Percentiles rank a stretch among this genome's conserved stretches.
Evolutionary conservation across 2,888 invertebrate genomes (phyloP).

Genomic region (Cordilura impudica): DNA sequence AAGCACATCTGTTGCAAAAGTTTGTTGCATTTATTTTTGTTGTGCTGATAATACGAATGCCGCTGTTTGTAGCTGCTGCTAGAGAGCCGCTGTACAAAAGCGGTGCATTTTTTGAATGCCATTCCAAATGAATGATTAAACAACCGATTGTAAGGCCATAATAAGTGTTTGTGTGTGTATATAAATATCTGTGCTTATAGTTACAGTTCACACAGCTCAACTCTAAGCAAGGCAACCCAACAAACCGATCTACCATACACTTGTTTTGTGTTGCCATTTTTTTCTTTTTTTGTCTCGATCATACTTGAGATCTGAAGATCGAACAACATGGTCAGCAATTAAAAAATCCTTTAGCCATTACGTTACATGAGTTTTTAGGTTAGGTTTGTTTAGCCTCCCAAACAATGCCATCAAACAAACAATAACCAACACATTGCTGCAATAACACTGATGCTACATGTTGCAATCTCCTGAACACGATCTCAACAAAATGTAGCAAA

Average conservation of each 20-base stretch:
- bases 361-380: conserved; percentile 42
- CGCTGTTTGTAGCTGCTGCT: conserved; percentile 36
- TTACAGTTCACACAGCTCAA: background rate
- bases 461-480: conserved; percentile 55
- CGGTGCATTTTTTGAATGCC: conserved; percentile 60
- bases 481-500: conserved; percentile 42
- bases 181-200: background rate
- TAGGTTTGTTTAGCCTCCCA: conserved; percentile 37
- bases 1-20: conserved; percentile 59
- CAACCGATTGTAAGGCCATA: conserved; percentile 59
- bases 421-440: conserved; percentile 30
- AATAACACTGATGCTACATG: conserved; percentile 34
- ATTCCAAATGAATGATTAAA: conserved; percentile 63
- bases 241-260: background rate
- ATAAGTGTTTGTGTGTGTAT: conserved; percentile 24
- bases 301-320: conserved; percentile 58
- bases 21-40: conserved; percentile 28
- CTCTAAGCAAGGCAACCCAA: background rate
- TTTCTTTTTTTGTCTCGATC: conserved; percentile 40
- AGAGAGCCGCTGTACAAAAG: conserved; percentile 55
- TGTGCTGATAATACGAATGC: conserved; percentile 60
- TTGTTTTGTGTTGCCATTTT: background rate
- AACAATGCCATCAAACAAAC: conserved; percentile 40
- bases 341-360: conserved; percentile 63
- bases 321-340: conserved; percentile 61